phyloP scores from a whole-genome alignment of 2,888 invertebrate species.

The Agapetus fuscipes region DNA sequence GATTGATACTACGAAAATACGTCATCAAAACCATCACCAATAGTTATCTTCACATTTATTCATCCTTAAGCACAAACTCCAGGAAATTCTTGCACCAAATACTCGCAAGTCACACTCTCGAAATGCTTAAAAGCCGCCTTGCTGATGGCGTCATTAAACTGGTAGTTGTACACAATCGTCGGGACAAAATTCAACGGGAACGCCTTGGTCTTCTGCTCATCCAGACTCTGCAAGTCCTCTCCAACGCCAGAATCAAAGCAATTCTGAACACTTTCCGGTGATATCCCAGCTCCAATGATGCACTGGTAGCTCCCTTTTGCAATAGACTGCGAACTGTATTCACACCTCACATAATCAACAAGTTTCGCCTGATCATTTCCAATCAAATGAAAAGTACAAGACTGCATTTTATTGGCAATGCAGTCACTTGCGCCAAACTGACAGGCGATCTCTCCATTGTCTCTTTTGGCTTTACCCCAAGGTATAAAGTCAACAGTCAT shows the following conservation, averaged over 20 bases:
- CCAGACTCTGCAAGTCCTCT: constrained; percentile 29
- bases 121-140: constrained; percentile 14
- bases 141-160: constrained; percentile 24
- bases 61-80: constrained; percentile 4
- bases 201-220: constrained; percentile 26
- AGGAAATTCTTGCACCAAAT: constrained; percentile 3
- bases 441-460: constrained; percentile 28
- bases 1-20: too few species aligned
- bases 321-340: constrained; percentile 27
- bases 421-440: constrained; percentile 33
- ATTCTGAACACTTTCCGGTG: constrained; percentile 23
- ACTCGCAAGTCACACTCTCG: constrained; percentile 6
- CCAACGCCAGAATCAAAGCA: constrained; percentile 21
- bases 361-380: constrained; percentile 7
- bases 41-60: too few species aligned
- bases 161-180: constrained; percentile 31
- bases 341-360: constrained; percentile 35
- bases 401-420: constrained; percentile 37
- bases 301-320: constrained; percentile 30
- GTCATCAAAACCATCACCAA: too few species aligned
- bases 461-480: constrained; percentile 35
- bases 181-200: constrained; percentile 32
- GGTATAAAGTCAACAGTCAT: constrained; percentile 36
- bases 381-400: constrained; percentile 31
- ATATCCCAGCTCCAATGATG: constrained; percentile 29